Evolutionary conservation across 2,797 vertebrate genomes (phyloP).

Genomic region (Bothrops alternatus): DNA sequence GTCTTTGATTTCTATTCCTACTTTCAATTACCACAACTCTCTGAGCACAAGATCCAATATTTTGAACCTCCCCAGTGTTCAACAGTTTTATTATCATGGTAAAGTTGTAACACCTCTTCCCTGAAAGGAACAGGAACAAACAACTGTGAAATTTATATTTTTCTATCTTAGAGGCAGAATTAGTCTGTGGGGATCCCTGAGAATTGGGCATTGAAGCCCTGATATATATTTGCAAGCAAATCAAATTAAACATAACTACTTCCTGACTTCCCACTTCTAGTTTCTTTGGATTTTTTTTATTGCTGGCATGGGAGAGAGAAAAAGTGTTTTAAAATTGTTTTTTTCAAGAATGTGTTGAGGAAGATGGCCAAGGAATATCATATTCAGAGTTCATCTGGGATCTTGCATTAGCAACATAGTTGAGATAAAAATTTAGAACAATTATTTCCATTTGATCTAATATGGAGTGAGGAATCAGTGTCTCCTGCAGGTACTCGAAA

Average conservation of each 20-base stretch:
- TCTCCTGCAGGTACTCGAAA: not conserved
- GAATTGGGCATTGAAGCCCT: not conserved
- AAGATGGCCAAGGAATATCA: not conserved
- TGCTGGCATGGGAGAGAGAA: not conserved
- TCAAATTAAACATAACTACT: not conserved
- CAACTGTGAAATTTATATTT: not conserved
- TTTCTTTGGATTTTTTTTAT: not conserved
- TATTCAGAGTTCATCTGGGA: not conserved
- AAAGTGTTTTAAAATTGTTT: not conserved
- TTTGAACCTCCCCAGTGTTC: too few relatives aligned
- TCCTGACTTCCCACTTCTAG: not conserved
- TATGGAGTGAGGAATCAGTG: not conserved
- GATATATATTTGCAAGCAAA: not conserved
- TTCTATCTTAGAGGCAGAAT: not conserved
- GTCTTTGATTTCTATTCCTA: too few relatives aligned
- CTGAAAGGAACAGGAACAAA: too few relatives aligned
- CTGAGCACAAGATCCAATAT: too few relatives aligned
- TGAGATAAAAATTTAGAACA: not conserved
- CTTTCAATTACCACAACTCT: too few relatives aligned
- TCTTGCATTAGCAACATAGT: not conserved
- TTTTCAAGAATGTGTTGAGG: not conserved
- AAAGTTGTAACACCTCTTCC: too few relatives aligned
- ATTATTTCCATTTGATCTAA: not conserved
- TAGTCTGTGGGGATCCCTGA: not conserved
- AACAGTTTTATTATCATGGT: too few relatives aligned